Percentiles rank a stretch among this genome's conserved stretches.
These are phyloP conservation scores for Lasioglossum vierecki DNA, from an alignment of 2,888 invertebrate genomes.

Conservation along the genomic window DNA sequence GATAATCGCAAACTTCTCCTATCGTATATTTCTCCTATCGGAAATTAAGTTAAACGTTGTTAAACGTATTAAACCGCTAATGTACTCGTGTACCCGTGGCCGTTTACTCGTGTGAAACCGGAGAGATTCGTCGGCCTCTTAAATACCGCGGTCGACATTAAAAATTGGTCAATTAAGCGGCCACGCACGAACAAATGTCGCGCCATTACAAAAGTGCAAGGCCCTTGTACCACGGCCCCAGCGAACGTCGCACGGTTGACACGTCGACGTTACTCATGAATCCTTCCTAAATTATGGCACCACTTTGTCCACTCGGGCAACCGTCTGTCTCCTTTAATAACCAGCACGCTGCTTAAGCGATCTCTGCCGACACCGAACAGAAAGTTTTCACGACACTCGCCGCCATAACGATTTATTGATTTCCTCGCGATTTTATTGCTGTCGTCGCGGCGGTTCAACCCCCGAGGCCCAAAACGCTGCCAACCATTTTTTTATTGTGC, in stretches of 20 bases:
- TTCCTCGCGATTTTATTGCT: constrained; percentile 1
- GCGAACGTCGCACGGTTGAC: constrained; percentile 51
- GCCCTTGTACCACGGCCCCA: constrained; percentile 42
- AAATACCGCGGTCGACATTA: constrained; percentile 35
- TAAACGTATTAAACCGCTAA: constrained; percentile 56
- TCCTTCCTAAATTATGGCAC: constrained; percentile 66
- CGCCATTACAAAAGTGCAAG: constrained; percentile 62
- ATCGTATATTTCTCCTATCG: too few species aligned
- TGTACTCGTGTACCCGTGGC: constrained; percentile 15
- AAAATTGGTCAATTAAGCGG: constrained; percentile 66
- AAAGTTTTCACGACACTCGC: background rate
- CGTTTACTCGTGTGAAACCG: background rate
- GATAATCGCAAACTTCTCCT: background rate
- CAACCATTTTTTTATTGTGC: too few species aligned
- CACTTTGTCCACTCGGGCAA: constrained; percentile 66
- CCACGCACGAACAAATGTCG: constrained; percentile 56
- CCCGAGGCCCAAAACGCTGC: background rate
- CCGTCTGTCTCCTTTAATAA: constrained; percentile 66
- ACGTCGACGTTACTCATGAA: constrained; percentile 60
- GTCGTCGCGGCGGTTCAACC: background rate
- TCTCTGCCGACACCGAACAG: constrained; percentile 13
- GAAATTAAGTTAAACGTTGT: background rate
- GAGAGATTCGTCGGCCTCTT: constrained; percentile 23
- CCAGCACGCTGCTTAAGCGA: constrained; percentile 56
- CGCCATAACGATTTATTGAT: constrained; percentile 7